These are phyloP conservation scores for Drosophila setifemur DNA, from an alignment of 1,140 invertebrate genomes.

Conservation along the genomic window DNA sequence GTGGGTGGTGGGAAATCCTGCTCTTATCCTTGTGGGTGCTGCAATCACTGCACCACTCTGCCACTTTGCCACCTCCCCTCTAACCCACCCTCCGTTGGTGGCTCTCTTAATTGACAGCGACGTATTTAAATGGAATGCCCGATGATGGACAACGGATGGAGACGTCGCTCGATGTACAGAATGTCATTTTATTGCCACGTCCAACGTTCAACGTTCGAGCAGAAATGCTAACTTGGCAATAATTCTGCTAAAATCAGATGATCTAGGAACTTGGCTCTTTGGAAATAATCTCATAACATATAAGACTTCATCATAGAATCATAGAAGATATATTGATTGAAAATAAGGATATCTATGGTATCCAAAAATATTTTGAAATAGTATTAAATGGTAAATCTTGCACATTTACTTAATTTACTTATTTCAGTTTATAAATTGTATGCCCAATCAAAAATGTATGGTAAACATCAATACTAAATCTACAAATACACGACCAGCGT, in stretches of 20 bases:
- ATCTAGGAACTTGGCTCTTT: too few species aligned
- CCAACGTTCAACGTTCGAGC: not conserved
- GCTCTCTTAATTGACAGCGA: slow-evolving; percentile 59
- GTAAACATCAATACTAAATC: too few species aligned
- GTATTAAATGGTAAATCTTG: not conserved
- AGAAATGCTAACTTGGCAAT: not conserved
- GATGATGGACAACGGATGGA: slow-evolving; percentile 28
- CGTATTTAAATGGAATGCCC: slow-evolving; percentile 52
- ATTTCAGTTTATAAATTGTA: too few species aligned
- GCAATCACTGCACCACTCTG: slow-evolving; percentile 28
- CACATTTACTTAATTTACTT: too few species aligned
- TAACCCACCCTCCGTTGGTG: not conserved
- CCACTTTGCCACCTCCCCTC: not conserved
- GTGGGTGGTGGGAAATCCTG: too few species aligned
- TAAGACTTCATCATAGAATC: too few species aligned
- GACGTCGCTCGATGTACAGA: slow-evolving; percentile 26
- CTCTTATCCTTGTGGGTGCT: slow-evolving; percentile 6
- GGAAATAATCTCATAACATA: too few species aligned
- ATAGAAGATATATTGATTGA: too few species aligned
- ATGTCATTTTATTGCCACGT: slow-evolving; percentile 49
- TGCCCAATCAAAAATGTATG: too few species aligned
- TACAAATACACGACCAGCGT: too few species aligned
- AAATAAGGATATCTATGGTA: too few species aligned
- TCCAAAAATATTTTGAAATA: not conserved
- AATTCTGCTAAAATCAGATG: too few species aligned